Percentiles rank a stretch among this genome's conserved stretches.
Evolutionary conservation across 2,113 vertebrate species (phyloP).

Genomic region (Corythoichthys intestinalis): DNA sequence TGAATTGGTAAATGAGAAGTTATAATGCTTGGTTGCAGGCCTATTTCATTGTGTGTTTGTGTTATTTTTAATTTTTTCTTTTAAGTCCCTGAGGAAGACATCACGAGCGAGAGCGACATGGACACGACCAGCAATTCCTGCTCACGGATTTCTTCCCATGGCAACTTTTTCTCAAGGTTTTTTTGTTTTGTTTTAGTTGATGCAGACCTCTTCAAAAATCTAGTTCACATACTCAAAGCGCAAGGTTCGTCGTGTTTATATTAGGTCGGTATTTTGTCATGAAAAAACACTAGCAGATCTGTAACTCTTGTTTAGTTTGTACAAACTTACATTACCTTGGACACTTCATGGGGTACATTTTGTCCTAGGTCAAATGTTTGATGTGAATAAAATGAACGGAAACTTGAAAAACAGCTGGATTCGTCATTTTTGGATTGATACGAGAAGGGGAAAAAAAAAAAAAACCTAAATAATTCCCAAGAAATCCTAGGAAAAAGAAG

Average conservation of each 20-base stretch:
- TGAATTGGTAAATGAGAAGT: no score
- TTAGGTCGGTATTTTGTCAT: slow-evolving; percentile 38
- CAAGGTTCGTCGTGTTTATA: not conserved
- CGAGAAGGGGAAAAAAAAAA: no score
- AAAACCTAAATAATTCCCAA: no score
- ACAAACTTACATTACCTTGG: slow-evolving; percentile 22
- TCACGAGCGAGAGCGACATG: no score
- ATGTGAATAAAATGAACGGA: not conserved
- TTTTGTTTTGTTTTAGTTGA: not conserved
- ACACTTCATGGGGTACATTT: slow-evolving; percentile 33
- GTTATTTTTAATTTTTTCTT: no score
- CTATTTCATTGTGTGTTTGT: no score
- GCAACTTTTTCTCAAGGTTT: not conserved
- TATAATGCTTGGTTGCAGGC: no score
- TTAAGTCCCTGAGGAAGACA: no score
- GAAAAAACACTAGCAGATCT: slow-evolving; percentile 29
- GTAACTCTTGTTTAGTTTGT: slow-evolving; percentile 60
- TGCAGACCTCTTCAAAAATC: not conserved
- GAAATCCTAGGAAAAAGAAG: no score
- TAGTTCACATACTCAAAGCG: not conserved
- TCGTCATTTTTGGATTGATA: no score
- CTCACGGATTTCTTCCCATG: not conserved
- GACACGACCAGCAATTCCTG: not conserved
- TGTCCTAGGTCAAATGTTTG: slow-evolving; percentile 49
- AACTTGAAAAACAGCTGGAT: not conserved